Evolutionary conservation across 2,888 invertebrate genomes (phyloP).

Genomic region (Pristionchus mayeri): DNA sequence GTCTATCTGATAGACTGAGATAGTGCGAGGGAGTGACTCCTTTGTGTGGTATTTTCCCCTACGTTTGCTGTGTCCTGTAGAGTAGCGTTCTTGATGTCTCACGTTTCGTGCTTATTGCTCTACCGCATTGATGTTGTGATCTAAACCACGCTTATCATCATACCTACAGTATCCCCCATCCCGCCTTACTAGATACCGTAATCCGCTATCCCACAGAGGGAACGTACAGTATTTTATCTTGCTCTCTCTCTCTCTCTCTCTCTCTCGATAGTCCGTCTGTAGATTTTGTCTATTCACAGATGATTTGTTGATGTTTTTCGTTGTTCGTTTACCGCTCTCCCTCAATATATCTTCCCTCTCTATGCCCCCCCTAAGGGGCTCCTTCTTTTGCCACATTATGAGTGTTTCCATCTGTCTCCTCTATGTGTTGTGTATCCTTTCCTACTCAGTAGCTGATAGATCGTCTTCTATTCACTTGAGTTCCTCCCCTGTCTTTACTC

Average conservation of each 20-base stretch:
- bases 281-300: background rate
- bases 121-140: conserved; percentile 19
- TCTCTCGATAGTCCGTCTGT: background rate
- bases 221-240: conserved; percentile 29
- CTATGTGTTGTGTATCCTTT: background rate
- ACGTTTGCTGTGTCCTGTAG: conserved; percentile 4
- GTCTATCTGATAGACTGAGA: background rate
- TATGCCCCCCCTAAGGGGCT: no score
- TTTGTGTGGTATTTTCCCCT: background rate
- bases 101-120: conserved; percentile 1
- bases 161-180: background rate
- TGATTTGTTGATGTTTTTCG: conserved; percentile 38
- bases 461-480: conserved; percentile 1
- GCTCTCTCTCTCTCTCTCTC: no score
- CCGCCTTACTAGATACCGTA: conserved; percentile 22
- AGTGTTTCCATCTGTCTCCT: background rate
- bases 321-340: conserved; percentile 31
- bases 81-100: background rate
- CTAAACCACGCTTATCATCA: background rate
- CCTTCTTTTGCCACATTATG: background rate
- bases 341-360: no score
- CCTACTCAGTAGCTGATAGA: background rate
- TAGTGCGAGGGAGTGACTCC: background rate
- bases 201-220: background rate
- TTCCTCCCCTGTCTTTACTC: background rate